Base-by-base conservation (phyloP, 2,797 vertebrate species). In the Sarcoramphus papa region DNA sequence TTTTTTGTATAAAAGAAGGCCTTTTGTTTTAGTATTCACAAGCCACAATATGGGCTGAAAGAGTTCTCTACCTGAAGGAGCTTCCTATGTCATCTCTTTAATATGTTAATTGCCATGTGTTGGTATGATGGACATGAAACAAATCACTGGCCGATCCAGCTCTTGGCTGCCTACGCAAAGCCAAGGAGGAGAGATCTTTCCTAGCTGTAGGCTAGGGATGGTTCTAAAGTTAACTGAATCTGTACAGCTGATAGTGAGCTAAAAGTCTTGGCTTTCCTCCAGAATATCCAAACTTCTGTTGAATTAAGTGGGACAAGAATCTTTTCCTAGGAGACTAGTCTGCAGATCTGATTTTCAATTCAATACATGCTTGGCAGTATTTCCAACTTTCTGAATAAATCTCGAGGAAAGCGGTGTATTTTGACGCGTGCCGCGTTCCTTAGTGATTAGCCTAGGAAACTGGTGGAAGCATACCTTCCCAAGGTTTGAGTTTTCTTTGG, bases 391-490 rank as follows among this genome's bases (percentile, higher is more conserved):
- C 13, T 62, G 67, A 37, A 3, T 20, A 23, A 22, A 15, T 25
- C 37, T 24, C 1, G 2, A 8, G 68, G 40, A 12, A 22, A 23
- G 60, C 4, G 8, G 59, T 27, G 28, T 14, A 3, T 31, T 60
- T 51, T 33, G 47, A 35, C 33, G 40, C 0, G 1, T 21, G 47
- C 63, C 2, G 5, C 9, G 1, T 18, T 47, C n/a, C 51, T 45
- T 27, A 2, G 69, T 2, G 65, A 7, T 14, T 35, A 20, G 31
- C 47, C 10, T 7, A 23, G 35, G 56, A 10, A 7, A 17, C 9
- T 9, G 45, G 41, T 56, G 74, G 62, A 12, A 47, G n/a, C 9
- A 1, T 14, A 3, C n/a, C 65, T 74, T n/a, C 77, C 69, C 9
- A 0, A 8, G 60, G 27, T 7, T 3, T 10, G 47, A 30, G 15